These are phyloP conservation scores for Camptogramma bilineatum DNA, from an alignment of 2,888 invertebrate species.

Conservation along the genomic window DNA sequence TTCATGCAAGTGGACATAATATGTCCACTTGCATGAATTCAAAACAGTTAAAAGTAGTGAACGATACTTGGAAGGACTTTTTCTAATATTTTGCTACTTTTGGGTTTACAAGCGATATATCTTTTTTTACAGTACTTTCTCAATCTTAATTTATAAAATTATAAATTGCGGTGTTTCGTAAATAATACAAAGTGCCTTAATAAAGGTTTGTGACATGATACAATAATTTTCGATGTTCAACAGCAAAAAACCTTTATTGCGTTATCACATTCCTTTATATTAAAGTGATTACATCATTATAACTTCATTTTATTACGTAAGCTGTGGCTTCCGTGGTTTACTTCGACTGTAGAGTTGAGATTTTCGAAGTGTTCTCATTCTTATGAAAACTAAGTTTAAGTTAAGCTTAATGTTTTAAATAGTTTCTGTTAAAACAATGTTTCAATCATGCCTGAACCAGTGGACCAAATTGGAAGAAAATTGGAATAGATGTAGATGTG, in stretches of 20 bases:
- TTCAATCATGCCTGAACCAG: too few species aligned
- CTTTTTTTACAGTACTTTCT: too few species aligned
- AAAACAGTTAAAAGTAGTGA: neutral
- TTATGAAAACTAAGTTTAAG: neutral
- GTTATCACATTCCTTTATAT: constrained; percentile 14
- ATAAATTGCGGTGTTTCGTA: neutral
- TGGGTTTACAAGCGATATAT: too few species aligned
- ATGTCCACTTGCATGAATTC: constrained; percentile 1
- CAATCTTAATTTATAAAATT: too few species aligned
- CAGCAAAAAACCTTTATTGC: constrained; percentile 15
- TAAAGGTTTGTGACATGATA: neutral
- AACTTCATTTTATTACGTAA: constrained; percentile 24
- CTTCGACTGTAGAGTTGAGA: constrained; percentile 9
- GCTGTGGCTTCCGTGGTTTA: constrained; percentile 16
- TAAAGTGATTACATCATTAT: constrained; percentile 24
- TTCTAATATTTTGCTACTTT: too few species aligned
- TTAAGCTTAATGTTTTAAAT: constrained; percentile 1
- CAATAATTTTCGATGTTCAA: neutral
- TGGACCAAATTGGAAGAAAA: too few species aligned
- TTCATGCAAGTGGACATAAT: too few species aligned
- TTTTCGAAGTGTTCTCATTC: constrained; percentile 8
- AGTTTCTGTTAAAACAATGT: too few species aligned
- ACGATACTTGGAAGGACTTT: too few species aligned
- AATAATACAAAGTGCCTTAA: neutral
- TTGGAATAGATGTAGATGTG: too few species aligned